phyloP scores from a whole-genome alignment of 2,113 vertebrate species.

The Danionella cerebrum region DNA sequence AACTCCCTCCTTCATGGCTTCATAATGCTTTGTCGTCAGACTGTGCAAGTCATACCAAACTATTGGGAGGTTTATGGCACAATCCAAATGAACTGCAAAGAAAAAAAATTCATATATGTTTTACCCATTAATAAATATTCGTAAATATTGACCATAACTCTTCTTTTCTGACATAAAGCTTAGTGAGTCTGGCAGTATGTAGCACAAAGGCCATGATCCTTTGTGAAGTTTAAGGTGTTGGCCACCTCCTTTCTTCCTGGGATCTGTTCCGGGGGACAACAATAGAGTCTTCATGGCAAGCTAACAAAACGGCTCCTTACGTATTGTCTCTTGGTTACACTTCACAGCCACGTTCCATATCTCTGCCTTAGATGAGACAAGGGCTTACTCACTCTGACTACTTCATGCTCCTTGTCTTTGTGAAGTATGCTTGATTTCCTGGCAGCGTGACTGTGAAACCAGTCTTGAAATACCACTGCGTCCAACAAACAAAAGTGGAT shows the following conservation, averaged over 20 bases:
- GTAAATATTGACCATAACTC: not conserved
- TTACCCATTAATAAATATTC: too few species aligned
- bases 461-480: slow-evolving; percentile 47
- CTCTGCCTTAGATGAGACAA: slow-evolving; percentile 27
- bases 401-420: slow-evolving; percentile 41
- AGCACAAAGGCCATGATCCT: slow-evolving; percentile 42
- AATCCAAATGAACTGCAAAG: too few species aligned
- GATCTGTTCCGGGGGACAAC: slow-evolving; percentile 41
- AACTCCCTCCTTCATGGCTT: too few species aligned
- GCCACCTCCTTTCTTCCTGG: slow-evolving; percentile 26
- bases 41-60: too few species aligned
- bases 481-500: slow-evolving; percentile 26
- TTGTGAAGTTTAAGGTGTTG: slow-evolving; percentile 22
- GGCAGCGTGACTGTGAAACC: slow-evolving; percentile 44
- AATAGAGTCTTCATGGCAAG: slow-evolving; percentile 40
- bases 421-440: slow-evolving; percentile 42
- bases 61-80: too few species aligned
- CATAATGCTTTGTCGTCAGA: too few species aligned
- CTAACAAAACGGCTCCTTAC: slow-evolving; percentile 46
- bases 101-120: too few species aligned
- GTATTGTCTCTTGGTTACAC: slow-evolving; percentile 53
- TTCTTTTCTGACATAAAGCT: slow-evolving; percentile 9
- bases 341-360: slow-evolving; percentile 47
- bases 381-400: slow-evolving; percentile 31
- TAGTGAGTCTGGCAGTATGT: slow-evolving; percentile 12